Conservation (phyloP, 1,140 invertebrate species). For the Drosophila hydei region DNA sequence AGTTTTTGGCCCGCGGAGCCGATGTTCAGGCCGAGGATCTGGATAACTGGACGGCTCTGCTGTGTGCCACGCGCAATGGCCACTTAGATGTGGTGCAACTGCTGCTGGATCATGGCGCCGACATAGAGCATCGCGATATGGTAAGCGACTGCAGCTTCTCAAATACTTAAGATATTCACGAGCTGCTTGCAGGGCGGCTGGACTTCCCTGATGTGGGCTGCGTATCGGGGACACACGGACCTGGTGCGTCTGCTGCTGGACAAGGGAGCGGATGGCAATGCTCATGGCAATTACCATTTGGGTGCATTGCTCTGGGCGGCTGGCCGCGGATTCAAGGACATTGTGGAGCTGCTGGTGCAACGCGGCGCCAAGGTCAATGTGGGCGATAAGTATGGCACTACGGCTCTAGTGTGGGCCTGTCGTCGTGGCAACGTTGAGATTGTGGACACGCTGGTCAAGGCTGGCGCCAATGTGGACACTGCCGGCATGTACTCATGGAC, state of each 20-base stretch:
- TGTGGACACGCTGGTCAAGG: conserved; percentile 92
- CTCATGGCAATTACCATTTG: conserved; percentile 97
- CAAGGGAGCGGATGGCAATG: conserved; percentile 96
- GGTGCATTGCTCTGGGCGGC: conserved; percentile 96
- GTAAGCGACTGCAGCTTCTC: conserved; percentile 85
- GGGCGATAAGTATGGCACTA: conserved; percentile 98
- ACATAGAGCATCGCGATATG: conserved; percentile 96
- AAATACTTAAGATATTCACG: not conserved
- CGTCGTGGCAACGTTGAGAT: conserved; percentile 95
- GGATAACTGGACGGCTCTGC: conserved; percentile 96
- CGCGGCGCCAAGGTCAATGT: conserved; percentile 96
- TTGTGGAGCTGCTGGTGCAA: conserved; percentile 92
- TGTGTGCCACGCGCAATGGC: conserved; percentile 96
- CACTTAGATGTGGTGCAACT: conserved; percentile 92
- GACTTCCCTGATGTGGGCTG: conserved; percentile 98
- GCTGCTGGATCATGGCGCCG: conserved; percentile 93
- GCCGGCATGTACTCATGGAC: conserved; percentile 96
- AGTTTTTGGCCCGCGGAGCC: conserved; percentile 93
- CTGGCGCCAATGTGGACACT: conserved; percentile 87
- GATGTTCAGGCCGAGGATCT: conserved; percentile 95
- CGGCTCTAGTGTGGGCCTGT: conserved; percentile 97
- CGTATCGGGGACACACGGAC: conserved; percentile 94
- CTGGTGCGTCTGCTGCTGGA: conserved; percentile 93
- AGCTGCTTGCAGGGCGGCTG: conserved; percentile 91
- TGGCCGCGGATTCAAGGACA: conserved; percentile 93